Percentiles rank a stretch among this genome's conserved stretches.
These are phyloP conservation scores for Ceraclea dissimilis DNA, from an alignment of 2,888 invertebrate species.

Conservation along the genomic window DNA sequence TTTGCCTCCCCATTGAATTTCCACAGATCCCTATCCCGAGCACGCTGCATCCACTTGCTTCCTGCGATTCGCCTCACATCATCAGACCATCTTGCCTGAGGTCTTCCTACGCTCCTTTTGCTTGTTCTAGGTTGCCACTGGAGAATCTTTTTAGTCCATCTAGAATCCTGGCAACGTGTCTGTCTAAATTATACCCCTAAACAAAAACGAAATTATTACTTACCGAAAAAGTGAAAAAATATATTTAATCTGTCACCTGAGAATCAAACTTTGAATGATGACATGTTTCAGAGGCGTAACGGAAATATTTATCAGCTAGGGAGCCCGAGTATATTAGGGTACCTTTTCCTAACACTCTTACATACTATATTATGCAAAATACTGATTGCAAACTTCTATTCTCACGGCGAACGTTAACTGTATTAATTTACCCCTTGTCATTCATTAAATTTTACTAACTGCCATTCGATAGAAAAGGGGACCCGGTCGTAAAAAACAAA, in stretches of 20 bases:
- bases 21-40: no score
- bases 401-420: conserved; percentile 20
- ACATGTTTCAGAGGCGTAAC: background rate
- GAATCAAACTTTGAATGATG: background rate
- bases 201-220: no score
- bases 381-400: conserved; percentile 25
- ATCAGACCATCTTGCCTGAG: no score
- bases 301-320: background rate
- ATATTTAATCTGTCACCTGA: background rate
- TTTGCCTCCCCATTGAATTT: no score
- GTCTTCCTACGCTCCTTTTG: no score
- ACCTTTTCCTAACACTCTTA: background rate
- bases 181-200: no score
- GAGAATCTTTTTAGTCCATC: no score
- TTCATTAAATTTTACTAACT: conserved; percentile 10
- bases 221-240: no score
- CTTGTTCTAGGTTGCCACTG: no score
- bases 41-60: no score
- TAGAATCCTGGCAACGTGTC: no score
- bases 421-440: conserved; percentile 17
- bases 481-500: background rate
- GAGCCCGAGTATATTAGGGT: background rate
- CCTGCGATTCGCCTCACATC: no score
- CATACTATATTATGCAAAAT: conserved; percentile 22
- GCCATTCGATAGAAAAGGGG: conserved; percentile 5